Base-by-base conservation (phyloP, 1,140 invertebrate species). In the Drosophila trapezifrons region DNA sequence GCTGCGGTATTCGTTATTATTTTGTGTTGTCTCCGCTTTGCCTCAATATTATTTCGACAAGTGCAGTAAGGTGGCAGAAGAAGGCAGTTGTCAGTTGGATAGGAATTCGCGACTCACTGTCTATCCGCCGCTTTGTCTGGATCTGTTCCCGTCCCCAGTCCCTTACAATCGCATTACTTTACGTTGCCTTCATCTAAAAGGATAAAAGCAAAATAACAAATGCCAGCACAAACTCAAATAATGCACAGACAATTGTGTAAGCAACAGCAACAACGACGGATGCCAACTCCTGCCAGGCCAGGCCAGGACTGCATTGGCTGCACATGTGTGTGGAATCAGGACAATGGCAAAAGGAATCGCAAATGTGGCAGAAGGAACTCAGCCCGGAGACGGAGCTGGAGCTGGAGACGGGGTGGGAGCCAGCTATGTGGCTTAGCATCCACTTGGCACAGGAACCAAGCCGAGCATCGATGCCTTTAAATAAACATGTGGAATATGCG, bases 201-300 rank as follows among this genome's bases (percentile, higher is more conserved):
- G 80, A 84, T 83, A 83, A 76, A 67, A 84, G 80, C 57, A 52
- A 83, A 83, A 84, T 84, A 83, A 84, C 80, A 84, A 83, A 82
- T 82, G 70, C 80, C 75, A 65, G 80, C 76, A 62, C 75, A 78
- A 84, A 78, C 80, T 80, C 80, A 79, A 83, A 76, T 83, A 83
- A 84, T 80, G 80, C 77, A 80, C 80, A 84, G 76, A 83, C 80
- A 83, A 83, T 83, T 83, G 76, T 76, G 80, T 66, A 76, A 76
- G 71, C 63, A 78, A 72, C 32, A 57, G 35, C 45, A 42, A 47
- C 32, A 57, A 43, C 37, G 9, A 42, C 15, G 32, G 56, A 59
- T 49, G 25, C 32, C 56, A 46, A 20, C 25, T 58, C 43, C 63
- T 13, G 46, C 35, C 32, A 46, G 58, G 38, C 75, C 13, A 22